A percentile compares a stretch with the other conserved stretches of the same genome.
Evolutionary conservation across 2,888 invertebrate genomes (phyloP).

Genomic region (Scaptomyza caliginosa): DNA sequence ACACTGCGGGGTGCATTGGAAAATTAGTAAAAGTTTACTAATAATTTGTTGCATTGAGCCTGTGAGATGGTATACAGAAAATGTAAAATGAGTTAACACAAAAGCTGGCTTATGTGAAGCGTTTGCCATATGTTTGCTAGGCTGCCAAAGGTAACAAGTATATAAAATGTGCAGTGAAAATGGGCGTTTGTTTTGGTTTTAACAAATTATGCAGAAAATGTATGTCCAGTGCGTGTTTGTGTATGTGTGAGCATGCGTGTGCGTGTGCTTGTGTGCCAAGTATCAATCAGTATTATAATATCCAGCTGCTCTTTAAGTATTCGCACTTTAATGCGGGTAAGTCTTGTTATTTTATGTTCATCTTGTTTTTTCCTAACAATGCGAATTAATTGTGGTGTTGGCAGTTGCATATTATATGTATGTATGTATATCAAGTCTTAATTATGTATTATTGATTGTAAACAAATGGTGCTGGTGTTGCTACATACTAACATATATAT

Average conservation of each 20-base stretch:
- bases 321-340: conserved; percentile 38
- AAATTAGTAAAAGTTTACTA: conserved; percentile 20
- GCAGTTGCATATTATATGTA: conserved; percentile 10
- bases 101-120: background rate
- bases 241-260: conserved; percentile 3
- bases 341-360: conserved; percentile 16
- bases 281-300: conserved; percentile 14
- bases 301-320: conserved; percentile 36
- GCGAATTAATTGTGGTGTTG: conserved; percentile 47
- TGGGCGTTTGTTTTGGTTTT: conserved; percentile 36
- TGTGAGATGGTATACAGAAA: conserved; percentile 3
- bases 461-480: conserved; percentile 44
- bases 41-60: conserved; percentile 12
- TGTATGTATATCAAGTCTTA: background rate
- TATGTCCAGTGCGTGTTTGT: conserved; percentile 14
- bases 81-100: background rate
- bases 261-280: conserved; percentile 8
- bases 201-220: conserved; percentile 42
- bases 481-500: conserved; percentile 34
- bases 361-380: conserved; percentile 29
- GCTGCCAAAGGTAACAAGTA: conserved; percentile 41
- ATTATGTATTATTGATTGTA: conserved; percentile 17
- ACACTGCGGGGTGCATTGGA: conserved; percentile 26
- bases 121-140: conserved; percentile 19
- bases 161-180: conserved; percentile 23